Conservation (phyloP, 2,888 invertebrate genomes). For the Cataglyphis rosenhaueri region DNA sequence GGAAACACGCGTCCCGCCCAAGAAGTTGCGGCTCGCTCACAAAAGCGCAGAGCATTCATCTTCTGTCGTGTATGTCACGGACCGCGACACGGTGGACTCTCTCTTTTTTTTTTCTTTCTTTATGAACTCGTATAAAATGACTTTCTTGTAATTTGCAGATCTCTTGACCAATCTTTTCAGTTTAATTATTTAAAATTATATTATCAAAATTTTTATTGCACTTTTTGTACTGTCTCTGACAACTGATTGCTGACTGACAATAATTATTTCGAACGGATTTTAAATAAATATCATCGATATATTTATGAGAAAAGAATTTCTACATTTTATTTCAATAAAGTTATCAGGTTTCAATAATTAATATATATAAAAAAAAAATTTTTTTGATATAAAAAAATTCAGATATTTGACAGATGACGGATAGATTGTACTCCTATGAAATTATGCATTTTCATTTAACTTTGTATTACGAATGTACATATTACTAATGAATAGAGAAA, state of each 20-base stretch:
- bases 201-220: not conserved
- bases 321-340: not conserved
- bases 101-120: constrained; percentile 52
- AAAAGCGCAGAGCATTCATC: constrained; percentile 76
- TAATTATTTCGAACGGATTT: not conserved
- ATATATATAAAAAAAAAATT: not conserved
- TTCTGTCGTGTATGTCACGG: constrained; percentile 67
- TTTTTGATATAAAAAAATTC: not conserved
- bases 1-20: constrained; percentile 74
- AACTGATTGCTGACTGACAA: not conserved
- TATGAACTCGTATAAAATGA: constrained; percentile 18
- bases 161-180: not conserved
- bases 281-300: not conserved
- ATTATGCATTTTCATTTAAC: not conserved
- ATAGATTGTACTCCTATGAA: not conserved
- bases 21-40: constrained; percentile 67
- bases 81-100: constrained; percentile 58
- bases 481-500: not conserved
- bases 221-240: not conserved
- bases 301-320: not conserved
- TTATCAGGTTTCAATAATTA: not conserved
- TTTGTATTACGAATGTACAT: not conserved
- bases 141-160: not conserved
- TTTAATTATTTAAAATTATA: not conserved
- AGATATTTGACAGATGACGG: not conserved